Evolutionary conservation across 2,888 invertebrate genomes (phyloP).

Genomic region (Piscicola geometra): DNA sequence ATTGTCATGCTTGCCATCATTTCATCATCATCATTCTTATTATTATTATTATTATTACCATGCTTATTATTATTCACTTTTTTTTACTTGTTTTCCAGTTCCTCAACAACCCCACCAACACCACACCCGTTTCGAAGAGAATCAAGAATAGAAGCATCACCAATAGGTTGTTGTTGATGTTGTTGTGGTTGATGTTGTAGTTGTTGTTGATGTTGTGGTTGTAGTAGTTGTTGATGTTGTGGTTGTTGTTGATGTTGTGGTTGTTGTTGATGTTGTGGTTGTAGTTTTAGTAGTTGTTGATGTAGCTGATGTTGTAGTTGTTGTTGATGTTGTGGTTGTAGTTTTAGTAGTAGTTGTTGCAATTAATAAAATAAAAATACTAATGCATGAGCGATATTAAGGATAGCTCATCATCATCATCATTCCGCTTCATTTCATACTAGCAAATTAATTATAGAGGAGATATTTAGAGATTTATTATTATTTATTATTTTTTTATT

Average conservation of each 20-base stretch:
- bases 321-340: not conserved
- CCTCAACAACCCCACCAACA: constrained; percentile 23
- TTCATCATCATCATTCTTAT: too few relatives aligned
- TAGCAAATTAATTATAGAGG: too few relatives aligned
- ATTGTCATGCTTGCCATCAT: too few relatives aligned
- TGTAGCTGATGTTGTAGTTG: not conserved
- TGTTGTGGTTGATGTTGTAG: not conserved
- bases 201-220: not conserved
- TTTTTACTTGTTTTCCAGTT: constrained; percentile 14
- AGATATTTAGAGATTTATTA: too few relatives aligned
- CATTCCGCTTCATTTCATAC: too few relatives aligned
- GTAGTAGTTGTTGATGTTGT: not conserved
- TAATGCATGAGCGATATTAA: too few relatives aligned
- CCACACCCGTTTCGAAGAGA: constrained; percentile 29
- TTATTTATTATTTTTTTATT: too few relatives aligned
- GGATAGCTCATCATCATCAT: too few relatives aligned
- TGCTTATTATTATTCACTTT: too few relatives aligned
- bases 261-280: not conserved
- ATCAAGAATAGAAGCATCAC: constrained; percentile 13
- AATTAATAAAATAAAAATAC: too few relatives aligned
- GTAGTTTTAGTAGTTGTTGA: not conserved
- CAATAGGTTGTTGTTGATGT: not conserved
- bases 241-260: not conserved
- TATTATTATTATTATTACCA: too few relatives aligned
- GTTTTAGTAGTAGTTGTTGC: not conserved